Evolutionary conservation across 2,888 invertebrate genomes (phyloP), one percentile per base, ranked within the genome.

Genomic region (Anarsia innoxiella): DNA sequence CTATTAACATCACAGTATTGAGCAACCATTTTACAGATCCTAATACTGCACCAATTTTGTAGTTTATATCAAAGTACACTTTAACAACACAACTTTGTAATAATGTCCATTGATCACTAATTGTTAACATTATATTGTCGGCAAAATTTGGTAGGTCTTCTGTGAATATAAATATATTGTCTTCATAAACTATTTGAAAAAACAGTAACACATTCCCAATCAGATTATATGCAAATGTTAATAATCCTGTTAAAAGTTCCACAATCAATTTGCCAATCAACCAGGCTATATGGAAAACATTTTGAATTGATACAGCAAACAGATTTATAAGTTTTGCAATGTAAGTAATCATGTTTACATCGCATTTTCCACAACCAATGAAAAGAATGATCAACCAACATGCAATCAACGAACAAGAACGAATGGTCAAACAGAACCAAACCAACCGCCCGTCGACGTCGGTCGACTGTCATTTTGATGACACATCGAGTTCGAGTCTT

Each of bases 141-240:
- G 56, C 44, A 12, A 66, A 58, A 34, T 56, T 60, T 3, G 84
- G 83, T 48, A 84, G 51, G 31, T 79, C 76, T 58, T 83, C 82
- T 14, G 72, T 68, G 44, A 84, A 68, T 48, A 75, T 56, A 12
- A 55, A 46, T 32, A 66, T 40, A 55, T 84, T 84, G 45, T 84
- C 84, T 65, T 84, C 83, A 42, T 83, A 83, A 5, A 83, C 61
- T 42, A 84, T 77, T 59, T 71, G 62, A 39, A 80, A 60, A 53
- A 83, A 82, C 16, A 59, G n/a, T 25, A 30, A 14, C 11, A 37
- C 16, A 10, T 12, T 37, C 11, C 15, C 9, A 8, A 67, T 36
- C 36, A 60, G 50, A 41, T 53, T 57, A 16, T 52, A 34, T 33
- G 73, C 10, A 35, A 61, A 14, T 36, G 59, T 53, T 13, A 53